Percentiles rank a stretch among this genome's conserved stretches.
These are phyloP conservation scores for Cranoglanis bouderius DNA, from an alignment of 2,113 vertebrate species.

Conservation along the genomic window DNA sequence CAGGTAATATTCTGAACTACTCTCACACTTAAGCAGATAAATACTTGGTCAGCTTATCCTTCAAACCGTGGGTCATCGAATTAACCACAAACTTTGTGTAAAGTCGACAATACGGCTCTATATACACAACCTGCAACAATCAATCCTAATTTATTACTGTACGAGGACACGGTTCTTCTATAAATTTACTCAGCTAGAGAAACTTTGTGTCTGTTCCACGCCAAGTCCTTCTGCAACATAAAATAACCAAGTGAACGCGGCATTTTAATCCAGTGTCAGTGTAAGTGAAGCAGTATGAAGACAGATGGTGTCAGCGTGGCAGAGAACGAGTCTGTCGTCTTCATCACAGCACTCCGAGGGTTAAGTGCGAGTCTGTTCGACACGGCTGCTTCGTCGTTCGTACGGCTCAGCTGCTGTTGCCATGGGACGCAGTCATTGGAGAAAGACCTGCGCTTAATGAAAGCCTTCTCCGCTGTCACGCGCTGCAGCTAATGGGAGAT, in stretches of 20 bases:
- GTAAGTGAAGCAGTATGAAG: conserved; percentile 17
- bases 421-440: conserved; percentile 69
- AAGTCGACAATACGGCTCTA: not conserved
- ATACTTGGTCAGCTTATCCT: not conserved
- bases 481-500: conserved; percentile 20
- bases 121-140: not conserved
- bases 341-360: conserved; percentile 55
- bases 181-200: not conserved
- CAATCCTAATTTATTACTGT: not conserved
- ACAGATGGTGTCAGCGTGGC: conserved; percentile 24
- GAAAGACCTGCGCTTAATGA: conserved; percentile 53
- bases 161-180: not conserved
- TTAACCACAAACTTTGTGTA: too few relatives aligned
- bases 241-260: not conserved
- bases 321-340: not conserved
- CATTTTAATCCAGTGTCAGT: not conserved
- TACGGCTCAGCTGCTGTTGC: conserved; percentile 75
- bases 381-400: conserved; percentile 72
- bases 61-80: not conserved
- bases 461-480: conserved; percentile 48
- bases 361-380: conserved; percentile 69
- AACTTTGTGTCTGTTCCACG: not conserved
- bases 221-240: not conserved
- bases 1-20: not conserved
- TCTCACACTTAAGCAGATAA: not conserved